Conservation (phyloP, 2,113 vertebrate species). For the Cheirogaleus medius region DNA sequence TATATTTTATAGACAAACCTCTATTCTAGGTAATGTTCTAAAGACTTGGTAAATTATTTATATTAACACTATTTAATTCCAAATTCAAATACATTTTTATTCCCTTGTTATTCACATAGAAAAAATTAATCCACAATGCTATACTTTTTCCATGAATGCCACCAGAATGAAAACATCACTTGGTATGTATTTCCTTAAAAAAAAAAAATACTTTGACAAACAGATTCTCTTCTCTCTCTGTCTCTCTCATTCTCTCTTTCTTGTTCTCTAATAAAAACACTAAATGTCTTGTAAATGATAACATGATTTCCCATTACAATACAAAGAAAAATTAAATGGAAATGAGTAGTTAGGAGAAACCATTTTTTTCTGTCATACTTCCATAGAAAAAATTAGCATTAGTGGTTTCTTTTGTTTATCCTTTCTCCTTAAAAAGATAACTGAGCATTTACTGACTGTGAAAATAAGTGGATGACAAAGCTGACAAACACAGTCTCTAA, state of each 20-base stretch:
- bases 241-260: too few relatives aligned
- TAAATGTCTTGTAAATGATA: not conserved
- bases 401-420: slow-evolving; percentile 15
- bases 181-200: not conserved
- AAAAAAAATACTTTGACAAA: not conserved
- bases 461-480: slow-evolving; percentile 53
- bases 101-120: not conserved
- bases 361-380: slow-evolving; percentile 37
- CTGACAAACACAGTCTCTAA: slow-evolving; percentile 42
- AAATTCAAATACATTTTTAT: not conserved
- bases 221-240: not conserved
- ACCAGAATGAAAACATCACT: not conserved
- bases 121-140: not conserved
- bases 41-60: not conserved
- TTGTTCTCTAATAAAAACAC: not conserved
- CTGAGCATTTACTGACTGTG: slow-evolving; percentile 13
- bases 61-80: not conserved
- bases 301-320: not conserved
- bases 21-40: not conserved
- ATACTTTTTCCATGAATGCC: not conserved
- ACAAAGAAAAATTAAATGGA: not conserved
- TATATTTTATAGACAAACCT: not conserved
- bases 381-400: slow-evolving; percentile 17
- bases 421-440: slow-evolving; percentile 23
- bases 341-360: not conserved